A percentile compares a stretch with the other conserved stretches of the same genome.
Conservation (phyloP, 2,888 invertebrate species). For the Acleris emargana region DNA sequence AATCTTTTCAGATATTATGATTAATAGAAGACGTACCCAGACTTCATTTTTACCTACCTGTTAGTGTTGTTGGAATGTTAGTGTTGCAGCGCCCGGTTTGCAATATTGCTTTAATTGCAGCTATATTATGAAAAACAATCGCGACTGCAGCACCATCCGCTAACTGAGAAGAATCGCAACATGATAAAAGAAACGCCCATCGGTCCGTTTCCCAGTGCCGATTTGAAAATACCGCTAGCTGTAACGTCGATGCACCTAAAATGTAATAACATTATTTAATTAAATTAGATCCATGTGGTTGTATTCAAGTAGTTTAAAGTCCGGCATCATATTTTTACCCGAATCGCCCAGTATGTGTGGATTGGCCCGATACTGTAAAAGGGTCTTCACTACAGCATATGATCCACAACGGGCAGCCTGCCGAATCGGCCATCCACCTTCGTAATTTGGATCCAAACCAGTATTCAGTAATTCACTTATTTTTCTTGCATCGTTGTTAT, state of each 20-base stretch:
- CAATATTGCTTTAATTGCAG: constrained; percentile 67
- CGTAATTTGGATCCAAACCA: constrained; percentile 71
- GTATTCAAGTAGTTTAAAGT: background rate
- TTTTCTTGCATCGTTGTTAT: constrained; percentile 57
- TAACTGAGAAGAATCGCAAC: constrained; percentile 75
- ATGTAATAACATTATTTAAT: constrained; percentile 23
- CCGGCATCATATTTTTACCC: constrained; percentile 52
- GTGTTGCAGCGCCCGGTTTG: constrained; percentile 74
- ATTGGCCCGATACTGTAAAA: constrained; percentile 71
- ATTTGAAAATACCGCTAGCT: constrained; percentile 72
- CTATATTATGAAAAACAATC: constrained; percentile 67
- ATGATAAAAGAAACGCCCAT: constrained; percentile 70
- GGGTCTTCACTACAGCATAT: constrained; percentile 58
- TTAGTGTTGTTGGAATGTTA: constrained; percentile 72
- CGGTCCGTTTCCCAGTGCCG: constrained; percentile 65
- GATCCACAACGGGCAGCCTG: constrained; percentile 70
- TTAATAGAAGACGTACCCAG: no score
- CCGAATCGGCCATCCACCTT: constrained; percentile 75
- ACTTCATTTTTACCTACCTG: constrained; percentile 53
- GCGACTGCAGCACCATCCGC: constrained; percentile 79
- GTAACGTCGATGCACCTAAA: constrained; percentile 74
- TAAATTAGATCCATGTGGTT: background rate
- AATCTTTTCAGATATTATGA: no score
- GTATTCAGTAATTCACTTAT: constrained; percentile 56
- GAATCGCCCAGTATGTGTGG: constrained; percentile 71